These are phyloP conservation scores for Apodemia hepburni DNA, from an alignment of 2,888 invertebrate species.

Conservation along the genomic window DNA sequence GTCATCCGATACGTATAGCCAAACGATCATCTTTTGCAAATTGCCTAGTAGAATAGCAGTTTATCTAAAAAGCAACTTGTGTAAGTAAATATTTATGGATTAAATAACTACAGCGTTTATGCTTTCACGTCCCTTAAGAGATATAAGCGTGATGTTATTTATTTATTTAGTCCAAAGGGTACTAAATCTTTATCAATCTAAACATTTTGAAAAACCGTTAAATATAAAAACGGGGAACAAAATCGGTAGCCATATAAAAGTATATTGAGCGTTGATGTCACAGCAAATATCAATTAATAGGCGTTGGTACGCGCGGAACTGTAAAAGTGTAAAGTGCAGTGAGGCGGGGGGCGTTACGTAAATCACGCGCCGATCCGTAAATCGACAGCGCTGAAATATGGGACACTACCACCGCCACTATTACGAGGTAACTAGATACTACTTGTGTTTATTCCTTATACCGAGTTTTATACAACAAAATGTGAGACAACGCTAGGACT, in stretches of 20 bases:
- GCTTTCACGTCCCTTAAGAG: too few species aligned
- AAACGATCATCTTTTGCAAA: too few species aligned
- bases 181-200: too few species aligned
- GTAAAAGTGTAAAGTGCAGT: conserved; percentile 77
- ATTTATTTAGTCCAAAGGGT: too few species aligned
- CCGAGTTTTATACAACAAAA: background rate
- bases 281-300: conserved; percentile 72
- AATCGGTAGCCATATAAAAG: conserved; percentile 17
- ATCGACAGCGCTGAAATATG: conserved; percentile 62
- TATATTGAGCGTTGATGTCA: conserved; percentile 44
- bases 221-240: too few species aligned
- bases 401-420: conserved; percentile 27
- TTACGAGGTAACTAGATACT: conserved; percentile 8
- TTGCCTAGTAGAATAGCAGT: too few species aligned
- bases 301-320: conserved; percentile 65
- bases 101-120: too few species aligned
- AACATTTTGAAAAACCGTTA: background rate
- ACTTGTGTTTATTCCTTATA: background rate
- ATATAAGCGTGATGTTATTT: too few species aligned
- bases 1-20: too few species aligned
- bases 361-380: conserved; percentile 62
- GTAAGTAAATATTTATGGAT: too few species aligned
- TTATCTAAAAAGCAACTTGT: too few species aligned
- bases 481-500: background rate
- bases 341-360: conserved; percentile 69